A percentile compares a stretch with the other conserved stretches of the same genome.
Conservation (phyloP, 2,113 vertebrate genomes). For the Microcebus griseorufus region DNA sequence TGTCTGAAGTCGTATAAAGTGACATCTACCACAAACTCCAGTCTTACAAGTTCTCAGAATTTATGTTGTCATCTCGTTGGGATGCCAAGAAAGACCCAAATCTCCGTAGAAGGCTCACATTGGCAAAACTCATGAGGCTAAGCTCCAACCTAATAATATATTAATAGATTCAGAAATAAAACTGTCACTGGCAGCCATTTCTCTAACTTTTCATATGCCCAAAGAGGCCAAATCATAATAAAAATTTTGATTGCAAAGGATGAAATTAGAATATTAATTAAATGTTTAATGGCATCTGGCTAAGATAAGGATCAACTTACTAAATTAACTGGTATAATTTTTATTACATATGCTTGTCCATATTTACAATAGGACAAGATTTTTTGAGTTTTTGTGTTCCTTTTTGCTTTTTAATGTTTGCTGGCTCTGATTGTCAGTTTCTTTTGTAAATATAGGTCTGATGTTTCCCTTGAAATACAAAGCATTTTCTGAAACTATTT, state of each 20-base stretch:
- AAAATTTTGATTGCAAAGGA: not conserved
- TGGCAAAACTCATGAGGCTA: not conserved
- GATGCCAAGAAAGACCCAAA: not conserved
- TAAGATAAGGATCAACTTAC: not conserved
- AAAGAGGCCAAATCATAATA: not conserved
- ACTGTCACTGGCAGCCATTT: not conserved
- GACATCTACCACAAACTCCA: not conserved
- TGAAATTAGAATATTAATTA: not conserved
- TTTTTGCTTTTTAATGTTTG: not conserved
- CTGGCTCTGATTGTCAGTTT: not conserved
- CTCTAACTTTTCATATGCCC: not conserved
- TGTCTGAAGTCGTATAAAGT: not conserved
- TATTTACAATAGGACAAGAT: not conserved
- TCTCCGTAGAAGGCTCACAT: not conserved
- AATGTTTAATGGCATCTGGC: not conserved
- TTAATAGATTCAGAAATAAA: slow-evolving; percentile 2
- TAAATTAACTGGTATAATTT: not conserved
- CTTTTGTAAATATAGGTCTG: not conserved
- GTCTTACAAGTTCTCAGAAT: not conserved
- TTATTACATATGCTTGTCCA: not conserved
- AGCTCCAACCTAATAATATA: not conserved
- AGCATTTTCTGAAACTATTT: not conserved
- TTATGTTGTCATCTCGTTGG: not conserved
- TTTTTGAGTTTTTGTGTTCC: not conserved
- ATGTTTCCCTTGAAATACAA: not conserved